Evolutionary conservation across 2,888 invertebrate species (phyloP).

Genomic region (Onthophagus sagittarius): DNA sequence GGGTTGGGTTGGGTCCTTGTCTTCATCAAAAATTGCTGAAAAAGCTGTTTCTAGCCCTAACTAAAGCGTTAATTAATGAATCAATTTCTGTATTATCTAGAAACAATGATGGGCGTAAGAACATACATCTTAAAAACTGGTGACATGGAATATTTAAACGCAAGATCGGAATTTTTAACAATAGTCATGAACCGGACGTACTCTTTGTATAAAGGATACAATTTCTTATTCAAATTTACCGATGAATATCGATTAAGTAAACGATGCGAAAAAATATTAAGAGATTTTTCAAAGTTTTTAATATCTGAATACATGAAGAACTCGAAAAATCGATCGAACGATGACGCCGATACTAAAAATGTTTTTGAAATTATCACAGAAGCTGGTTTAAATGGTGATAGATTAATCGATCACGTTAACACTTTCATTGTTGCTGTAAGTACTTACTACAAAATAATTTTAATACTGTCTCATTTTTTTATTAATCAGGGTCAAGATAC

Average conservation of each 20-base stretch:
- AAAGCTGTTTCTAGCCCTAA: no score
- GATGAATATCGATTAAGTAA: constrained; percentile 22
- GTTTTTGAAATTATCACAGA: constrained; percentile 16
- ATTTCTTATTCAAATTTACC: constrained; percentile 27
- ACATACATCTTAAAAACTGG: not conserved
- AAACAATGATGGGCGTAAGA: not conserved
- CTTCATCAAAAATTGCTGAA: no score
- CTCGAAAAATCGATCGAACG: constrained; percentile 14
- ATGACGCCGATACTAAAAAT: constrained; percentile 6
- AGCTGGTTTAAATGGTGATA: not conserved
- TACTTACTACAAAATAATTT: not conserved
- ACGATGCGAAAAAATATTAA: constrained; percentile 25
- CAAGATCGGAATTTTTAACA: constrained; percentile 20
- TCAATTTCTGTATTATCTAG: not conserved
- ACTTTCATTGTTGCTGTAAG: constrained; percentile 22
- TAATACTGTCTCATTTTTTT: not conserved
- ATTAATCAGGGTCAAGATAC: constrained; percentile 52
- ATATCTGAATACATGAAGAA: constrained; percentile 23
- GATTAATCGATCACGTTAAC: constrained; percentile 15
- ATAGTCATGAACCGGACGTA: constrained; percentile 27
- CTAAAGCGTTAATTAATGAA: no score
- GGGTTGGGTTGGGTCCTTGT: no score
- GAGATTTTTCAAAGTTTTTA: constrained; percentile 22
- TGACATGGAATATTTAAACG: constrained; percentile 7
- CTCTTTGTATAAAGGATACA: constrained; percentile 27